These are phyloP conservation scores for Diadema setosum DNA, from an alignment of 35 echinoderm and acorn worm genomes.

Conservation along the genomic window DNA sequence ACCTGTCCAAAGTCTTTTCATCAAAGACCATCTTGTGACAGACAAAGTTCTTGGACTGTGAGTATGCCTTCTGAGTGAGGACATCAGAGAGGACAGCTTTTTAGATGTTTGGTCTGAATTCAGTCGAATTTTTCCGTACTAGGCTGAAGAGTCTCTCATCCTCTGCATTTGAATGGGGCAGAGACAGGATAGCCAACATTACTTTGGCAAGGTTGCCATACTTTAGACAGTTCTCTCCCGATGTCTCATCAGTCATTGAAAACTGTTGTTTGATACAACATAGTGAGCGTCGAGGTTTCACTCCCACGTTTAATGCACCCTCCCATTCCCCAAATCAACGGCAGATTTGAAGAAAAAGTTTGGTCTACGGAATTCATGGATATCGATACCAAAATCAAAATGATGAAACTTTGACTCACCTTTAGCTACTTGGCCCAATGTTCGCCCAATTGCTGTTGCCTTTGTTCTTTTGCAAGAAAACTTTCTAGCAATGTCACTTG, in stretches of 20 bases:
- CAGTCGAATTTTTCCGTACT: conserved; percentile 27
- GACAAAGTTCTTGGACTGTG: neutral
- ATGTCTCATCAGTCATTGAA: conserved; percentile 25
- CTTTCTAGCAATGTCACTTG: neutral
- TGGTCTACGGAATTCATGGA: too few species aligned
- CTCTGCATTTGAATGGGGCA: conserved; percentile 34
- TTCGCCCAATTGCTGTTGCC: neutral
- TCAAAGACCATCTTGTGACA: neutral
- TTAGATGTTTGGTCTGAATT: conserved; percentile 27
- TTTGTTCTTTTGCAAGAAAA: neutral
- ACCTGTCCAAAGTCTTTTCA: neutral
- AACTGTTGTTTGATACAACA: too few species aligned
- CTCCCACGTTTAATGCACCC: too few species aligned
- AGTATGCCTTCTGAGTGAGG: neutral
- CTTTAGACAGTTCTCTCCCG: neutral
- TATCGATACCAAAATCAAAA: too few species aligned
- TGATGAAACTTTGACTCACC: neutral
- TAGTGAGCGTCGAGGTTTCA: too few species aligned
- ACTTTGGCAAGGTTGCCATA: conserved; percentile 5
- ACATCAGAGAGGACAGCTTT: conserved; percentile 21
- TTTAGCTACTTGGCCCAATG: neutral
- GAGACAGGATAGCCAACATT: conserved; percentile 31
- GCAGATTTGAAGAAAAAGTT: too few species aligned
- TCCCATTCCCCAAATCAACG: too few species aligned
- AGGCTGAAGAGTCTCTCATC: conserved; percentile 35